These are phyloP conservation scores for Microctonus aethiopoides DNA, from an alignment of 2,888 invertebrate genomes.

Conservation along the genomic window DNA sequence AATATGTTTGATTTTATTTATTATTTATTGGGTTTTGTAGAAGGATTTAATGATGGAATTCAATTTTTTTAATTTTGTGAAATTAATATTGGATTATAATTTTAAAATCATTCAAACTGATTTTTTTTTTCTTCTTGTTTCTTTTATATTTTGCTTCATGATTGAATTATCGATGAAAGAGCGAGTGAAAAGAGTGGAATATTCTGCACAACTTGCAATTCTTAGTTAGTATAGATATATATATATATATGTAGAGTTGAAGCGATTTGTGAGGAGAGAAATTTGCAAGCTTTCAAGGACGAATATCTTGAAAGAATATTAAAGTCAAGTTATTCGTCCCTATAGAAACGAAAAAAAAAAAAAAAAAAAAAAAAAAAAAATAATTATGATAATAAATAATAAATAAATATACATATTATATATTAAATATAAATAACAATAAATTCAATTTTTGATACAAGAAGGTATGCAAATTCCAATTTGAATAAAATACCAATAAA, in stretches of 20 bases:
- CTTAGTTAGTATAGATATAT: neutral
- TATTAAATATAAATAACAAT: neutral
- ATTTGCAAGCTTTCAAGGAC: constrained; percentile 3
- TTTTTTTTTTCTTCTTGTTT: neutral
- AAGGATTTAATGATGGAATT: too few species aligned
- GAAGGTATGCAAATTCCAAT: neutral
- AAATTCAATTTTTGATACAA: neutral
- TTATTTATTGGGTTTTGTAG: too few species aligned
- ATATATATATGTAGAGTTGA: neutral
- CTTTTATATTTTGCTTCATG: neutral
- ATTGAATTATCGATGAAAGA: constrained; percentile 32
- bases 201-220: constrained; percentile 6
- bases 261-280: neutral
- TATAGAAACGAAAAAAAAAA: too few species aligned
- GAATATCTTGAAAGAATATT: neutral
- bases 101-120: too few species aligned
- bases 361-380: too few species aligned
- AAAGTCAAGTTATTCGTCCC: neutral
- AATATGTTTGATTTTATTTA: too few species aligned
- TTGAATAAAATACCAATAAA: neutral
- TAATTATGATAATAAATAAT: too few species aligned
- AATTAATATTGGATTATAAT: neutral
- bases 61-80: neutral
- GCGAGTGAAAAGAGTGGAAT: neutral
- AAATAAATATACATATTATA: too few species aligned